Base-by-base conservation (phyloP, 2,797 vertebrate species). In the Hipposideros larvatus region DNA sequence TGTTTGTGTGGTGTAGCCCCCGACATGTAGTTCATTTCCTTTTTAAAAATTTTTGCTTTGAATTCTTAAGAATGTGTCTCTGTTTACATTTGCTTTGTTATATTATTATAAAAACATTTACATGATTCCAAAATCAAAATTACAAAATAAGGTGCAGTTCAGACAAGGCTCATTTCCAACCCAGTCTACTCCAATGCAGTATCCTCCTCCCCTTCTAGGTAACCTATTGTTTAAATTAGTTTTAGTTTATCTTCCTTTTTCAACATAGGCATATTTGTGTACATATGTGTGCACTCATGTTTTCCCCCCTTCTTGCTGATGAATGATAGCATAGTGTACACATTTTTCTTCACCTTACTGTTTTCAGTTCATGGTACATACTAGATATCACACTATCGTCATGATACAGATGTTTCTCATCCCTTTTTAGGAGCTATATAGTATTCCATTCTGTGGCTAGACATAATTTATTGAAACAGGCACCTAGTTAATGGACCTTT, bases 1-100 rank as follows among this genome's bases (percentile, higher is more conserved):
- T 55, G 7, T 61, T 68, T 70, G 4, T 74, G 15, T 15, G 7
- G 9, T 37, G 89, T 79, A 84, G 2, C 5, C 1, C 24, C 9
- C 4, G 4, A 71, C 22, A 57, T 3, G 8, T 14, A 66, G 51
- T 79, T 90, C 16, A 59, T 34, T 28, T 77, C 26, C 61, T 26
- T 53, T 82, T 82, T 82, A n/a, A 18, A 51, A 51, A 15, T 15
- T 55, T 70, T 94, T 43, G 21, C 7, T 63, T 93, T 85, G 4
- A 70, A 53, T 91, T 71, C 48, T 61, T 86, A 55, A 84, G 13
- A 2, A 51, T 89, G 80, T 90, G 11, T 37, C 92, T 94, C 24
- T 87, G 2, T 22, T 85, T 87, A 59, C 10, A 55, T 85, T 75
- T 93, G 2, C 91, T 82, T 82, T 91, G 7, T 73, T 87, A 5